Percentiles rank a stretch among this genome's conserved stretches.
Conservation (phyloP, 2,797 vertebrate species). For the Tympanoctomys barrerae region DNA sequence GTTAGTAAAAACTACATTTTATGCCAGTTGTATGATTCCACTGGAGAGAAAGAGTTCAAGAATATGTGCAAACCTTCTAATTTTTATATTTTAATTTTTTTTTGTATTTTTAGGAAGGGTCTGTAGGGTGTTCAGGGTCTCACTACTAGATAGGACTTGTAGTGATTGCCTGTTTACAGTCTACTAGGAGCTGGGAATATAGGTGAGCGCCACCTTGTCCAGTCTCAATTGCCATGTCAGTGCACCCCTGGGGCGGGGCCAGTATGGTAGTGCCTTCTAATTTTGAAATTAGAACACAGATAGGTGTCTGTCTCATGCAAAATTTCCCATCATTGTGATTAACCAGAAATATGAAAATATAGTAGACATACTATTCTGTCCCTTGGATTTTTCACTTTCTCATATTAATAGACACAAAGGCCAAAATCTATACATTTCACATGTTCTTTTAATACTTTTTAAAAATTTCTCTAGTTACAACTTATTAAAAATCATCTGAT, state of each 20-base stretch:
- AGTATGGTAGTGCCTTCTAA: not conserved
- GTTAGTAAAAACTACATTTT: not conserved
- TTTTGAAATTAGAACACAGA: not conserved
- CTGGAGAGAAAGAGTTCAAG: not conserved
- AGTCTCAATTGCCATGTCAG: too few relatives aligned
- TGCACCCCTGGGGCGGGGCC: too few relatives aligned
- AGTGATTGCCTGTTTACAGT: too few relatives aligned
- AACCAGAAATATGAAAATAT: not conserved
- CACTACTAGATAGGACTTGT: too few relatives aligned
- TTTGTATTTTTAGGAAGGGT: too few relatives aligned
- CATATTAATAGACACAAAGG: not conserved
- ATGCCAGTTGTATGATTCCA: not conserved
- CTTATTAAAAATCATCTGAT: not conserved
- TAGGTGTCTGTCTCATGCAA: not conserved
- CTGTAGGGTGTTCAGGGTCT: too few relatives aligned
- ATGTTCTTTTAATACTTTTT: not conserved
- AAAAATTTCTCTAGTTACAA: not conserved
- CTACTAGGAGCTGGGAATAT: too few relatives aligned
- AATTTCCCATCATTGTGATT: not conserved
- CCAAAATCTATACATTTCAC: not conserved
- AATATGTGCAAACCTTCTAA: not conserved
- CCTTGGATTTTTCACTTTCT: not conserved
- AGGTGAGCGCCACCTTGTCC: too few relatives aligned
- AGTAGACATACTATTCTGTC: not conserved
- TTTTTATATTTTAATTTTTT: not conserved